A percentile compares a stretch with the other conserved stretches of the same genome.
These are phyloP conservation scores for Zaprionus bogoriensis DNA, from an alignment of 2,888 invertebrate species.

Conservation along the genomic window DNA sequence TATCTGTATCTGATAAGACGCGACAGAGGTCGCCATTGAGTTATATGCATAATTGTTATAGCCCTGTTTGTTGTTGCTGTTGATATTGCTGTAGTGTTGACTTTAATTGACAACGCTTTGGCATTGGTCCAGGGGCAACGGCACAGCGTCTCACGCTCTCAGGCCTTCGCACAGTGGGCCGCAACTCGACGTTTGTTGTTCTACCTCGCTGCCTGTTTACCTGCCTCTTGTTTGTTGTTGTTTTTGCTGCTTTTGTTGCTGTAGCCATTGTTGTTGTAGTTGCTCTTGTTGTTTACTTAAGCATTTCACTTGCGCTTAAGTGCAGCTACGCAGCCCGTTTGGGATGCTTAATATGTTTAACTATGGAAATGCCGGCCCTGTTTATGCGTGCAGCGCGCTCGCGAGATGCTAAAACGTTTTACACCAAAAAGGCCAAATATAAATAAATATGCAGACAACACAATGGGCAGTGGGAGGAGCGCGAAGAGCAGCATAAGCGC, in stretches of 20 bases:
- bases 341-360: conserved; percentile 66
- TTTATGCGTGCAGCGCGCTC: conserved; percentile 62
- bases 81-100: conserved; percentile 53
- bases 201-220: conserved; percentile 24
- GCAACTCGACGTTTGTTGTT: conserved; percentile 7
- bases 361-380: conserved; percentile 73
- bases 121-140: conserved; percentile 41
- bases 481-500: conserved; percentile 47
- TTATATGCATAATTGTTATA: conserved; percentile 49
- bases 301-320: conserved; percentile 67
- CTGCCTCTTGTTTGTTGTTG: conserved; percentile 37
- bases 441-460: conserved; percentile 67
- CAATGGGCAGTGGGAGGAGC: conserved; percentile 3
- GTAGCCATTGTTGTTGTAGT: conserved; percentile 17
- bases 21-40: conserved; percentile 43
- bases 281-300: conserved; percentile 58
- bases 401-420: conserved; percentile 73
- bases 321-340: conserved; percentile 50
- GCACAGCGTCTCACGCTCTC: conserved; percentile 19
- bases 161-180: conserved; percentile 48
- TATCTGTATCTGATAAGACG: conserved; percentile 27
- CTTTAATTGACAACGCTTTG: conserved; percentile 75
- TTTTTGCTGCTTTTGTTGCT: conserved; percentile 2
- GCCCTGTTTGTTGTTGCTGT: conserved; percentile 19
- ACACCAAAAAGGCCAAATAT: conserved; percentile 69